Conservation (phyloP, 2,797 vertebrate species). For the Megalops cyprinoides region DNA sequence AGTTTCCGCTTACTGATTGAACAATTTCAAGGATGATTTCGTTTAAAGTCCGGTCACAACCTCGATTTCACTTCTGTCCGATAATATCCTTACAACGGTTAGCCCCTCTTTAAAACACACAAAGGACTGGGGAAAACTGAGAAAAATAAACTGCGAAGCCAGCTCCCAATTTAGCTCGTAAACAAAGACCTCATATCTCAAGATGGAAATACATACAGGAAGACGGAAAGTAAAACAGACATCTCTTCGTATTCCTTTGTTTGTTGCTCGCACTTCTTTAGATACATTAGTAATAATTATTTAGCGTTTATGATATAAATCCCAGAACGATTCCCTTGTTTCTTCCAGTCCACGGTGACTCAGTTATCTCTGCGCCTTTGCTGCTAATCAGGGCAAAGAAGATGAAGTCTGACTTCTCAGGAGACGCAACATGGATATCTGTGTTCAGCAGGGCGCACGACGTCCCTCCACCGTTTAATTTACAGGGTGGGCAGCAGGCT, state of each 20-base stretch:
- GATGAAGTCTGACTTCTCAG: slow-evolving; percentile 50
- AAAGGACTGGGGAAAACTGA: background rate
- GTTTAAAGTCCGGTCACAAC: slow-evolving; percentile 34
- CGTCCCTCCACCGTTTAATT: slow-evolving; percentile 29
- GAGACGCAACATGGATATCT: slow-evolving; percentile 40
- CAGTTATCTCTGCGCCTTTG: slow-evolving; percentile 5
- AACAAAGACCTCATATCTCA: background rate
- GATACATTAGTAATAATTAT: background rate
- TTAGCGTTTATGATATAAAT: background rate
- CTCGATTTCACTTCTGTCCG: slow-evolving; percentile 28
- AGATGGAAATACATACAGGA: background rate
- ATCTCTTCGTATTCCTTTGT: slow-evolving; percentile 9
- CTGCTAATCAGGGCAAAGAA: slow-evolving; percentile 54
- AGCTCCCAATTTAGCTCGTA: background rate
- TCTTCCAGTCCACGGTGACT: slow-evolving; percentile 44
- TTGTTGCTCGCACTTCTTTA: background rate
- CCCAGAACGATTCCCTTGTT: background rate
- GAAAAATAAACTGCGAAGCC: background rate
- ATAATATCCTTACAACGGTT: no score
- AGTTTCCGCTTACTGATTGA: slow-evolving; percentile 41
- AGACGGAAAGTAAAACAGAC: slow-evolving; percentile 22
- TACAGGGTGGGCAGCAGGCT: slow-evolving; percentile 32
- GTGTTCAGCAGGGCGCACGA: slow-evolving; percentile 49
- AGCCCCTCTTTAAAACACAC: background rate
- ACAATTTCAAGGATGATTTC: slow-evolving; percentile 48